Evolutionary conservation across 2,113 vertebrate species (phyloP).

Genomic region (Gavialis gangeticus): DNA sequence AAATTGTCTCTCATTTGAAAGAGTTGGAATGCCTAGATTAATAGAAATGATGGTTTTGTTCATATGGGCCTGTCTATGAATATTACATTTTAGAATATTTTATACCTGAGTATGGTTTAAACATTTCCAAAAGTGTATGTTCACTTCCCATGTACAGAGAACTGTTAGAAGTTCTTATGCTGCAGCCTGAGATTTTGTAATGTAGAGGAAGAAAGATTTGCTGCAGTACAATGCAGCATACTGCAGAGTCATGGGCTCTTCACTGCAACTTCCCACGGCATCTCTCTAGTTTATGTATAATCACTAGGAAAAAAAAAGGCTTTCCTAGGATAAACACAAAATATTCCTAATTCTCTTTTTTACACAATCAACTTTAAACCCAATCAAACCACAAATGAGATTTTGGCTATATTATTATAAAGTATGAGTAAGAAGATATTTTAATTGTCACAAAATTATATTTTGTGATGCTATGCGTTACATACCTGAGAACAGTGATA

Average conservation of each 20-base stretch:
- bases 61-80: background rate
- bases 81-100: background rate
- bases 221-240: conserved; percentile 36
- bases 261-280: background rate
- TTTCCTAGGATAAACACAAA: background rate
- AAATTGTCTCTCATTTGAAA: background rate
- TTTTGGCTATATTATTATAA: background rate
- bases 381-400: background rate
- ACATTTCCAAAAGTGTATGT: background rate
- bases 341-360: background rate
- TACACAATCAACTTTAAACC: background rate
- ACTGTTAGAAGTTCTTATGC: background rate
- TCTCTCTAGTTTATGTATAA: background rate
- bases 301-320: background rate
- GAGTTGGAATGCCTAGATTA: background rate
- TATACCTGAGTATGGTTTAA: background rate
- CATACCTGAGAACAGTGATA: background rate
- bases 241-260: background rate
- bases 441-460: background rate
- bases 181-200: background rate
- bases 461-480: background rate
- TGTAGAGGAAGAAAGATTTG: background rate
- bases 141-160: background rate
- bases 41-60: background rate
- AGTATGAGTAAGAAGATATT: background rate